Base-by-base conservation (phyloP, 1,140 invertebrate species). In the Scaptomyza hsui region DNA sequence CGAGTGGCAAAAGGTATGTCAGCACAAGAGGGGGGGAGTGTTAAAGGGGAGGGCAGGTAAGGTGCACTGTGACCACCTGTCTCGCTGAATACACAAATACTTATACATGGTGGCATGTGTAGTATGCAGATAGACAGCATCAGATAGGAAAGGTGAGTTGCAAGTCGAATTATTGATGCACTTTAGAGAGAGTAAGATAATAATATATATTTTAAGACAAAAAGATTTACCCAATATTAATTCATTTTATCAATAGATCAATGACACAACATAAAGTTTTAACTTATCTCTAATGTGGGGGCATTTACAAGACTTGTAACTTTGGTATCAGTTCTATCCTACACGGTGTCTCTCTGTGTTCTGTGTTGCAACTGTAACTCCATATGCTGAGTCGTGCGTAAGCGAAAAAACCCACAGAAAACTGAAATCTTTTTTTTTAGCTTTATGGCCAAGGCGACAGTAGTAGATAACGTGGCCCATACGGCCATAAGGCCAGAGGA, bases 1-100 rank as follows among this genome's bases (percentile, higher is more conserved):
- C 81, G 72, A 86, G 64, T 81, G 77, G 64, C 73, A 80, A 85
- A 86, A 80, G 81, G 67, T 80, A 77, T 73, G 52, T 61, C 63
- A 71, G 61, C 26, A 16, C 32, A 18, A 48, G 57, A 53, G 41
- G 44, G 35, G 42, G 45, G 12, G 15, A 19, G 16, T 9, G 12
- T 12, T 6, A 24, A 2, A 10, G n/a, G 15, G 13, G 5, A 29
- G n/a, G 21, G 21, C 15, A 39, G 7, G 9, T n/a, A 29, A 19
- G 19, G 41, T 47, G 24, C 68, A 57, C 32, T 35, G 39, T 72
- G 73, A 74, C 64, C 80, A 85, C 77, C 80, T 77, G 81, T 73
- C 80, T 67, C 42, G 59, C 26, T 62, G 52, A 51, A 72, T 52
- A 57, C 62, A 45, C 32, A 37, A 12, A 37, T n/a, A 37, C 12